These are phyloP conservation scores for Proteles cristata DNA, from an alignment of 2,113 vertebrate species.

Conservation along the genomic window DNA sequence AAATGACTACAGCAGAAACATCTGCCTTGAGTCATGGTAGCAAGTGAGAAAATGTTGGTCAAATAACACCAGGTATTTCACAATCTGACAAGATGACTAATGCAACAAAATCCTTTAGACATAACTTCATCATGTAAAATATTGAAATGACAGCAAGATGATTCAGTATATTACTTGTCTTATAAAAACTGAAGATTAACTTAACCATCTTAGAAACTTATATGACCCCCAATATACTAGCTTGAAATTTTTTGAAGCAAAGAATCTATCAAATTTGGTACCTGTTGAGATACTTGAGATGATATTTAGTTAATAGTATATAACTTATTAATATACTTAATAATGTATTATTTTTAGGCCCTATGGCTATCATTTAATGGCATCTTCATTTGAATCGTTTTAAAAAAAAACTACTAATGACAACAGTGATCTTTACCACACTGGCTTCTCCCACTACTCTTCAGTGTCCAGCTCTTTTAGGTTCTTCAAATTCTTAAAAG, in stretches of 20 bases:
- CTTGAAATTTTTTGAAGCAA: constrained; percentile 12
- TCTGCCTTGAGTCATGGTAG: background rate
- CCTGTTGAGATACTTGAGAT: background rate
- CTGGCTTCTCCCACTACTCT: background rate
- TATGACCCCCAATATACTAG: background rate
- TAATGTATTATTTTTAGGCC: background rate
- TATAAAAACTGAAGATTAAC: constrained; percentile 31
- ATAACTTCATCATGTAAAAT: background rate
- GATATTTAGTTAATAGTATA: background rate
- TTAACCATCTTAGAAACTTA: background rate
- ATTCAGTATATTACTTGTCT: background rate
- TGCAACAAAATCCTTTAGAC: background rate
- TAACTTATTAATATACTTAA: background rate
- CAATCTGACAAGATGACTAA: background rate
- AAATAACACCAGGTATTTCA: background rate
- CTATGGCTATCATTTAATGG: background rate
- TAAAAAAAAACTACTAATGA: background rate
- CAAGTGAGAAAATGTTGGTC: background rate
- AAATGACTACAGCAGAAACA: background rate
- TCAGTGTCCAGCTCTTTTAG: background rate
- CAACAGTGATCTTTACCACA: background rate
- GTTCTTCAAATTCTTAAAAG: background rate
- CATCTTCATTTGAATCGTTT: background rate
- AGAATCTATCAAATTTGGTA: background rate
- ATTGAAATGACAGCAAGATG: background rate